Percentiles rank a stretch among this genome's conserved stretches.
These are phyloP conservation scores for Poecilobothrus nobilitatus DNA, from an alignment of 2,888 invertebrate species.

Conservation along the genomic window DNA sequence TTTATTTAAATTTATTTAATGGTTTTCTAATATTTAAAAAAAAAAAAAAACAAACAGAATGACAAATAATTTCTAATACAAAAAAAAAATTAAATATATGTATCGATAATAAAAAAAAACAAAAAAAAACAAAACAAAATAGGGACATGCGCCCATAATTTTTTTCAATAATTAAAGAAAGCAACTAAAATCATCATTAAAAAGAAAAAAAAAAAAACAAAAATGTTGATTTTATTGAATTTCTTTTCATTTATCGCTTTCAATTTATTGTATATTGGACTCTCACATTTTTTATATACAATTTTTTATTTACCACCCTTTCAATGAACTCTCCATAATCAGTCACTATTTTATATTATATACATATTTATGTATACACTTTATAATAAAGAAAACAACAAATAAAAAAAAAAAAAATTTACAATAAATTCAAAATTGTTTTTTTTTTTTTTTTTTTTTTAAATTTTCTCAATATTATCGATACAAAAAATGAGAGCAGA, in stretches of 20 bases:
- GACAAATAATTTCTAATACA: no score
- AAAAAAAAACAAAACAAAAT: not conserved
- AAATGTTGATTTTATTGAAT: slow-evolving; percentile 6
- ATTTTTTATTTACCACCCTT: no score
- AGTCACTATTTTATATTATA: no score
- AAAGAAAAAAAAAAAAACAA: not conserved
- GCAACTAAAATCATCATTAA: not conserved
- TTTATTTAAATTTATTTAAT: no score
- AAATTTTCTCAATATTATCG: no score
- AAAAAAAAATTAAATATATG: no score
- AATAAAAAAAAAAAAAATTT: not conserved
- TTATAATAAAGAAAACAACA: not conserved
- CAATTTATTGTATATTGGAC: not conserved
- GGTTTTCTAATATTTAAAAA: no score
- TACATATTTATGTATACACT: no score
- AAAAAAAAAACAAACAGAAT: no score
- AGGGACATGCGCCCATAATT: not conserved
- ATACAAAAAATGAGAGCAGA: not conserved
- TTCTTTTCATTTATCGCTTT: not conserved
- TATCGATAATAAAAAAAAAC: no score
- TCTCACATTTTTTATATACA: not conserved
- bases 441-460: no score
- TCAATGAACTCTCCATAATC: no score
- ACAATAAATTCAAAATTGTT: not conserved
- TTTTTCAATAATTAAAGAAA: not conserved